These are phyloP conservation scores for Norana najaformis DNA, from an alignment of 2,888 invertebrate genomes.

Conservation along the genomic window DNA sequence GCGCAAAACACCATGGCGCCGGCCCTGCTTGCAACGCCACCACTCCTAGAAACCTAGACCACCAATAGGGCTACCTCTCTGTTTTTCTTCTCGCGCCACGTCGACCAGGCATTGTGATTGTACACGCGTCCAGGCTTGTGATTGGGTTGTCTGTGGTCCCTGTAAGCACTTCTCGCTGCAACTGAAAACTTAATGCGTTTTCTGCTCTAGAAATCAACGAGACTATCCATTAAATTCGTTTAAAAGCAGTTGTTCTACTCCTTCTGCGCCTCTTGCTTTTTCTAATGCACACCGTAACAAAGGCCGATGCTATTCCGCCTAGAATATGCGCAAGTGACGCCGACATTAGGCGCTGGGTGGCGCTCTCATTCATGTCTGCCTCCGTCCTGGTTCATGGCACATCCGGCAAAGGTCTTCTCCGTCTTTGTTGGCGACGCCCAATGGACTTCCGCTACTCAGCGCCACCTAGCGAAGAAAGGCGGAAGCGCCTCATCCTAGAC, in stretches of 20 bases:
- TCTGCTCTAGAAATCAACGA: not conserved
- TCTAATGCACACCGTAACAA: not conserved
- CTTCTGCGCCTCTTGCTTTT: not conserved
- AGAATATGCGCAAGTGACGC: not conserved
- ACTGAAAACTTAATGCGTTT: conserved; percentile 5
- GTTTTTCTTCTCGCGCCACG: not conserved
- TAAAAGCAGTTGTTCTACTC: not conserved
- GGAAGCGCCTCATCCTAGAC: not conserved
- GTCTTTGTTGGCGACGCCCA: conserved; percentile 14
- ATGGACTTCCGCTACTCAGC: conserved; percentile 1
- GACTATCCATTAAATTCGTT: not conserved
- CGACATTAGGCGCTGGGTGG: not conserved
- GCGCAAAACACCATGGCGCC: no score
- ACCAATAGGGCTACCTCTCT: no score
- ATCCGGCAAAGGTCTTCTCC: not conserved
- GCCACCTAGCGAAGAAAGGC: conserved; percentile 4
- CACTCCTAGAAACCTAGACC: no score
- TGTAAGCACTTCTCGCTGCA: not conserved
- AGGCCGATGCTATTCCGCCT: not conserved
- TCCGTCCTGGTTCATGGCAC: not conserved
- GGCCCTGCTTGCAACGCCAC: no score
- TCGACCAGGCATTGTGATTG: no score
- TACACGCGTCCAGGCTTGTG: not conserved
- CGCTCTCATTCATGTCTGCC: conserved; percentile 5
- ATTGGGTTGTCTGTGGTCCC: no score